Evolutionary conservation across 2,113 vertebrate species (phyloP).

Genomic region (Campylorhamphus procurvoides): DNA sequence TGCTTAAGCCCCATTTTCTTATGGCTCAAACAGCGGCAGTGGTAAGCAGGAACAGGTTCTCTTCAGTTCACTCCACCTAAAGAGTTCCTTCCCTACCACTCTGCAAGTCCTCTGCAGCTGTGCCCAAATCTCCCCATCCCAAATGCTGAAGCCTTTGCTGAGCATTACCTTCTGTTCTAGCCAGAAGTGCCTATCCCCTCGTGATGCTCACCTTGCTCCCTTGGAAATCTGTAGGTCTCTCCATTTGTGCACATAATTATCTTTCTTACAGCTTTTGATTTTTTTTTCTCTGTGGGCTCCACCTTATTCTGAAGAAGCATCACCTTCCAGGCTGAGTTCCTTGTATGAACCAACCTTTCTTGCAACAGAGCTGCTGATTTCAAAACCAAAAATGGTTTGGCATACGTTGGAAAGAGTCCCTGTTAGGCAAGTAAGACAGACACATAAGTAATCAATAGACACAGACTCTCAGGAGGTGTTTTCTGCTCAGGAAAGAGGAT

Average conservation of each 20-base stretch:
- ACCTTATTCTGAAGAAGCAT: background rate
- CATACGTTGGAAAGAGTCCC: rapidly evolving
- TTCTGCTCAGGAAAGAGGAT: background rate
- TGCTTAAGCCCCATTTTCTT: background rate
- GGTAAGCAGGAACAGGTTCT: background rate
- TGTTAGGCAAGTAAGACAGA: background rate
- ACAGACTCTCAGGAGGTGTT: background rate
- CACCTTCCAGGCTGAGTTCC: background rate
- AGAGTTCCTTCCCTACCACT: background rate
- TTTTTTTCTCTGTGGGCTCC: background rate
- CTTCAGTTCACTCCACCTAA: background rate
- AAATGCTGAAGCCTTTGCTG: background rate
- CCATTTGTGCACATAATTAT: background rate
- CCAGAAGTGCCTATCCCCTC: background rate
- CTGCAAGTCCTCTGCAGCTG: background rate
- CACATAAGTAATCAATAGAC: rapidly evolving
- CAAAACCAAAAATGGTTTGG: background rate
- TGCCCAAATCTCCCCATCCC: background rate
- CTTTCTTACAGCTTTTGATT: background rate
- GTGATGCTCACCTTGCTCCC: background rate
- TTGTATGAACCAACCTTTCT: background rate
- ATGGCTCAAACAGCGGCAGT: background rate
- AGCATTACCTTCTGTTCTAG: background rate
- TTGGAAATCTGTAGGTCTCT: background rate
- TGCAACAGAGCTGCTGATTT: background rate